phyloP scores from a whole-genome alignment of 2,113 vertebrate genomes.

The Brevimyrus niger region DNA sequence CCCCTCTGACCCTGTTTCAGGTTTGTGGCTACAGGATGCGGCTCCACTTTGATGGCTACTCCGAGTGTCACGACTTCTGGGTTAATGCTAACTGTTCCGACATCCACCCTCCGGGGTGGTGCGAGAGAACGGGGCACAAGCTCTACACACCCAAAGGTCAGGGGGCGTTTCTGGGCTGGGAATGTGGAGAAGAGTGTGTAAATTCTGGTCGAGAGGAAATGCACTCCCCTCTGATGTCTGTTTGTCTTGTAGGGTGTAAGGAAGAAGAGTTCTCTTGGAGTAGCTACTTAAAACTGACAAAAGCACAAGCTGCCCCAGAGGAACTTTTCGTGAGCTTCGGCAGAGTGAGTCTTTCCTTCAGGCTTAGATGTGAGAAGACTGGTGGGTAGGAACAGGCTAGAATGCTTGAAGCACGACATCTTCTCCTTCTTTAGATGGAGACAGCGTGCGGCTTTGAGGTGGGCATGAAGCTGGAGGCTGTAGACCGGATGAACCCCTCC shows the following conservation, averaged over 20 bases:
- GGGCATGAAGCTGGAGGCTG: conserved; percentile 94
- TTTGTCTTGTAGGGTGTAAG: conserved; percentile 75
- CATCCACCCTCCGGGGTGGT: conserved; percentile 89
- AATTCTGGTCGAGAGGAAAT: background rate
- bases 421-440: conserved; percentile 54
- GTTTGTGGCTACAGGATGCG: conserved; percentile 88
- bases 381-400: background rate
- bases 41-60: conserved; percentile 95
- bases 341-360: conserved; percentile 63
- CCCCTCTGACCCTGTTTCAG: conserved; percentile 46
- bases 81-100: conserved; percentile 87
- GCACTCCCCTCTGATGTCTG: background rate
- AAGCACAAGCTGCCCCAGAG: conserved; percentile 87
- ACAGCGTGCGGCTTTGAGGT: conserved; percentile 75
- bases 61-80: conserved; percentile 97
- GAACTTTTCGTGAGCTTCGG: conserved; percentile 79
- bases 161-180: conserved; percentile 20
- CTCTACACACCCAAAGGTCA: conserved; percentile 94
- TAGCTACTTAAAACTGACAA: conserved; percentile 84
- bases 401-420: background rate
- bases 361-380: background rate
- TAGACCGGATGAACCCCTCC: conserved; percentile 97
- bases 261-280: conserved; percentile 96
- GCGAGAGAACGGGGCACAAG: conserved; percentile 87
- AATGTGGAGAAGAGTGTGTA: background rate